Conservation (phyloP, 1,140 invertebrate species). For the Cherax destructor region DNA sequence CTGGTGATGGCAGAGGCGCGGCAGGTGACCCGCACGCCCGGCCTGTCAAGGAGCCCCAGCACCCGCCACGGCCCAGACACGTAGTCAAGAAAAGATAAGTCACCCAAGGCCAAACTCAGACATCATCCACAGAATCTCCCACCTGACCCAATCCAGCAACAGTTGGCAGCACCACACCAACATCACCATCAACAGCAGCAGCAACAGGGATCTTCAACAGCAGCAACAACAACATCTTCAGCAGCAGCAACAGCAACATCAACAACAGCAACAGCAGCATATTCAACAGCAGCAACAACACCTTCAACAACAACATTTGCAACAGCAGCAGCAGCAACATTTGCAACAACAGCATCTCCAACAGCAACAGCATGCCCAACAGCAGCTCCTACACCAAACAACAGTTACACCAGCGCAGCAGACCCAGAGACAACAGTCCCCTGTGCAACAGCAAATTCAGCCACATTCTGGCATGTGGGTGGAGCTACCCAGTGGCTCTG, state of each 20-base stretch:
- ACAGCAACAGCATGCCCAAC: slow-evolving; percentile 27
- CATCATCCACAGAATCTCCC: slow-evolving; percentile 19
- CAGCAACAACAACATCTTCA: not conserved
- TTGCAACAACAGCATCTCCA: slow-evolving; percentile 41
- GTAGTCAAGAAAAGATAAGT: slow-evolving; percentile 62
- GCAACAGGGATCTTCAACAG: slow-evolving; percentile 17
- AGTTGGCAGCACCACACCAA: slow-evolving; percentile 9
- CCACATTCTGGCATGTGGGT: slow-evolving; percentile 17
- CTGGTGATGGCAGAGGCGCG: slow-evolving; percentile 70
- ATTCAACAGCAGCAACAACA: slow-evolving; percentile 33
- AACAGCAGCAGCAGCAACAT: slow-evolving; percentile 50
- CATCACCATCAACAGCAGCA: slow-evolving; percentile 8
- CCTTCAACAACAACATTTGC: slow-evolving; percentile 15
- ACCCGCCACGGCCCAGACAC: slow-evolving; percentile 56
- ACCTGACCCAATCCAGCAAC: not conserved
- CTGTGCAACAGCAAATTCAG: slow-evolving; percentile 72
- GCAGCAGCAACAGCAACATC: slow-evolving; percentile 72
- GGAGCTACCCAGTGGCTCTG: not conserved
- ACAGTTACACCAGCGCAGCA: slow-evolving; percentile 73
- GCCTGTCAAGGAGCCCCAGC: slow-evolving; percentile 66
- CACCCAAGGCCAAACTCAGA: slow-evolving; percentile 46
- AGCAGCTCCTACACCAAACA: slow-evolving; percentile 70
- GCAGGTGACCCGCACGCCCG: slow-evolving; percentile 66
- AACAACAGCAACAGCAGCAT: slow-evolving; percentile 76
- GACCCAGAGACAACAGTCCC: slow-evolving; percentile 71